These are phyloP conservation scores for Mastomys natalensis DNA, from an alignment of 2,113 vertebrate species.

Conservation along the genomic window DNA sequence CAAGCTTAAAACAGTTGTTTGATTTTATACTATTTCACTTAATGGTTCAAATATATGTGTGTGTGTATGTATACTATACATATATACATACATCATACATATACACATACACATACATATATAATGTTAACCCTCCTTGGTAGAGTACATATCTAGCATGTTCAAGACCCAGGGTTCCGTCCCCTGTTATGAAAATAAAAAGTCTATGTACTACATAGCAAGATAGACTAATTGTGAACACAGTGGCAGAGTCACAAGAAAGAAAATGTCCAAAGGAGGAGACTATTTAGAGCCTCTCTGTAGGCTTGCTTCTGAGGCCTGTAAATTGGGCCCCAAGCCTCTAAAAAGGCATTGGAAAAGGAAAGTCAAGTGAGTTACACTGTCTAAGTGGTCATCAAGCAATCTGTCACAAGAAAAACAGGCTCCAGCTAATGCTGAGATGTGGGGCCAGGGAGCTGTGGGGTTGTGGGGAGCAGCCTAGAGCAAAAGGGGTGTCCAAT, in stretches of 20 bases:
- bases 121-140: too few relatives aligned
- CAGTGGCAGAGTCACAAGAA: neutral
- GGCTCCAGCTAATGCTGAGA: neutral
- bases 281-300: neutral
- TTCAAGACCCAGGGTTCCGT: neutral
- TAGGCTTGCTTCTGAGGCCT: neutral
- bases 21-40: neutral
- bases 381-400: neutral
- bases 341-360: neutral
- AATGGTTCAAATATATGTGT: neutral
- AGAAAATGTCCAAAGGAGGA: neutral
- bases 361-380: neutral
- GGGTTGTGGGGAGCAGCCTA: too few relatives aligned
- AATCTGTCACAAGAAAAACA: neutral
- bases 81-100: too few relatives aligned
- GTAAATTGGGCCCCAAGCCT: neutral
- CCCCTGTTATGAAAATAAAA: neutral
- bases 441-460: too few relatives aligned
- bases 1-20: neutral
- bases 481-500: too few relatives aligned
- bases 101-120: too few relatives aligned
- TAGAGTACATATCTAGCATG: neutral
- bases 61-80: too few relatives aligned
- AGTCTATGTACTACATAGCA: neutral
- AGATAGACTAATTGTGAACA: constrained; percentile 26